phyloP scores from a whole-genome alignment of 2,113 vertebrate species.

The Butorides virescens region DNA sequence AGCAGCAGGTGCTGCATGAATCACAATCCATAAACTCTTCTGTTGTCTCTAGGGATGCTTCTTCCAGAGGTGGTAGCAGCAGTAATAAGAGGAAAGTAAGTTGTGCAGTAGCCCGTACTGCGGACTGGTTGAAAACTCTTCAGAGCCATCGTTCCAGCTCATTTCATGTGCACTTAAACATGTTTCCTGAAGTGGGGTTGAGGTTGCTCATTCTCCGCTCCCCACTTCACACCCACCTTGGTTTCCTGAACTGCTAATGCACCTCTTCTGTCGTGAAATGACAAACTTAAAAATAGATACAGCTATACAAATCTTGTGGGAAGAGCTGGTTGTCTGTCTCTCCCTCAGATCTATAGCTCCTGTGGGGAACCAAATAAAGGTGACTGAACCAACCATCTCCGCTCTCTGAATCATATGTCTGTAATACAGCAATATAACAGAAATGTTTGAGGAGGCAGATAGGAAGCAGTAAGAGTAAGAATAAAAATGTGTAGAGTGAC shows the following conservation, averaged over 20 bases:
- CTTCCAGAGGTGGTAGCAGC: neutral
- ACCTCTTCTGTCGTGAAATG: neutral
- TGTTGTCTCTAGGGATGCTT: neutral
- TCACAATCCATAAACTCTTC: neutral
- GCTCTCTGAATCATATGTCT: neutral
- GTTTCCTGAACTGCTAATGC: conserved; percentile 12
- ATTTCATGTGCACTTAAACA: neutral
- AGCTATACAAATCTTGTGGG: neutral
- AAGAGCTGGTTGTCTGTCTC: neutral
- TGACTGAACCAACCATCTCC: neutral
- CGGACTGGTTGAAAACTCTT: neutral
- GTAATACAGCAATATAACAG: neutral
- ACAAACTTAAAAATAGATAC: neutral
- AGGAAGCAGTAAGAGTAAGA: neutral
- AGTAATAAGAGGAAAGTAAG: neutral
- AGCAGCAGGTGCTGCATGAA: neutral
- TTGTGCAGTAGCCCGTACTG: neutral
- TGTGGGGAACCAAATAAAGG: neutral
- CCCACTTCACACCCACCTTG: neutral
- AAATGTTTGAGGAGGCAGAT: neutral
- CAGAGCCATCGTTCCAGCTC: neutral
- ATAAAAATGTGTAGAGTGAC: neutral
- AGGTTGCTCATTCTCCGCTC: neutral
- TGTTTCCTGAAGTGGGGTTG: neutral
- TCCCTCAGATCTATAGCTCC: neutral